These are phyloP conservation scores for Anser brachyrhynchus DNA, from an alignment of 2,113 vertebrate species.

Conservation along the genomic window DNA sequence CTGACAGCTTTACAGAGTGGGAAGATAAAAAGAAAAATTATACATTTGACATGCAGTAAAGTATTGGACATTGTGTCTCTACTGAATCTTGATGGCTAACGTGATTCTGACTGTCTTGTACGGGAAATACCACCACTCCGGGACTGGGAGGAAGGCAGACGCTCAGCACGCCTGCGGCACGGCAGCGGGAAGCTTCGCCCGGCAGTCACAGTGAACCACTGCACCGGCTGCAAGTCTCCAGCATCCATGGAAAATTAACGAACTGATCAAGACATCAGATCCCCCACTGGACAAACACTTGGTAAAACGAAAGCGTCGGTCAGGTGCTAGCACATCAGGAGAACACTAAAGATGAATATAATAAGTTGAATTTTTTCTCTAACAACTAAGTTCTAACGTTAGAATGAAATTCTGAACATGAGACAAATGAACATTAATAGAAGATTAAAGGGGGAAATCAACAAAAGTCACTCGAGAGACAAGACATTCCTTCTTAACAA, in stretches of 20 bases:
- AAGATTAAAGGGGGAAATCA: neutral
- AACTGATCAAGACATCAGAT: neutral
- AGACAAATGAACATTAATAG: neutral
- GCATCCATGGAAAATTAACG: rapidly evolving
- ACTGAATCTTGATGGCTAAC: neutral
- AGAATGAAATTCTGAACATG: neutral
- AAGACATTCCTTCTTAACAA: neutral
- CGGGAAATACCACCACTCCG: neutral
- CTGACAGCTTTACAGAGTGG: neutral
- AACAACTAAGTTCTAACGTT: neutral
- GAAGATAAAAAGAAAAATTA: conserved; percentile 12
- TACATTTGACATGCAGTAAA: neutral
- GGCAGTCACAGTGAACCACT: neutral
- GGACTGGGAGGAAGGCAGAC: neutral
- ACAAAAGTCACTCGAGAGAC: neutral
- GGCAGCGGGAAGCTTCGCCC: neutral
- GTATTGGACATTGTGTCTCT: neutral
- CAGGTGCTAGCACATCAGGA: neutral
- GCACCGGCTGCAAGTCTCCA: neutral
- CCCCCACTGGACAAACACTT: rapidly evolving
- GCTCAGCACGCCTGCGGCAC: neutral
- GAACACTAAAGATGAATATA: neutral
- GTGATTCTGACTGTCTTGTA: neutral
- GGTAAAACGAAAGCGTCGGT: neutral
- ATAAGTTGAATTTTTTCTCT: neutral